These are phyloP conservation scores for Nycticorax nycticorax DNA, from an alignment of 2,113 vertebrate genomes.

Conservation along the genomic window DNA sequence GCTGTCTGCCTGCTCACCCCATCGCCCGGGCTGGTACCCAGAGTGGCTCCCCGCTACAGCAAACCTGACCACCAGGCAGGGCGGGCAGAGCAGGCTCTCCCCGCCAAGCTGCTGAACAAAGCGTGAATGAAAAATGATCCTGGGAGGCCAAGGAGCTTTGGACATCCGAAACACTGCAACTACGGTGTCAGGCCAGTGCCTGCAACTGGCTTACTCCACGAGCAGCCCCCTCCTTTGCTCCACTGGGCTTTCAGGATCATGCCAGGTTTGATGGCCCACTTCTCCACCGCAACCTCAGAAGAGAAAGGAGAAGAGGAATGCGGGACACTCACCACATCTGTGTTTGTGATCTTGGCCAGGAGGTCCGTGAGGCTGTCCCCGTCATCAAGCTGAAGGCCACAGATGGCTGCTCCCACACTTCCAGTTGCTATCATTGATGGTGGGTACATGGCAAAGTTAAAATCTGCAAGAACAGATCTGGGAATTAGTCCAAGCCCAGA, in stretches of 20 bases:
- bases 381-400: constrained; percentile 89
- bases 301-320: constrained; percentile 23
- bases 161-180: background rate
- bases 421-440: constrained; percentile 96
- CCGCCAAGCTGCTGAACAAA: background rate
- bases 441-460: constrained; percentile 93
- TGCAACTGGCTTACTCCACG: background rate
- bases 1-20: background rate
- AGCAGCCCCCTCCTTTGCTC: fast-evolving
- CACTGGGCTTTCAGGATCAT: background rate
- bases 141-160: background rate
- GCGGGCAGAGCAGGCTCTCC: background rate
- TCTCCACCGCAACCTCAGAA: background rate
- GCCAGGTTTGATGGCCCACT: background rate
- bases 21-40: fast-evolving
- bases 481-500: constrained; percentile 60
- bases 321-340: constrained; percentile 89
- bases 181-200: background rate
- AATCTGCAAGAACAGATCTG: constrained; percentile 79
- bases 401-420: constrained; percentile 92
- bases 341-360: constrained; percentile 95
- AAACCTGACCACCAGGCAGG: background rate
- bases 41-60: background rate
- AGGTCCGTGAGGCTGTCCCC: constrained; percentile 86
- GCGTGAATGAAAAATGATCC: background rate